Conservation (phyloP, 2,797 vertebrate genomes). For the Syngnathus acus region DNA sequence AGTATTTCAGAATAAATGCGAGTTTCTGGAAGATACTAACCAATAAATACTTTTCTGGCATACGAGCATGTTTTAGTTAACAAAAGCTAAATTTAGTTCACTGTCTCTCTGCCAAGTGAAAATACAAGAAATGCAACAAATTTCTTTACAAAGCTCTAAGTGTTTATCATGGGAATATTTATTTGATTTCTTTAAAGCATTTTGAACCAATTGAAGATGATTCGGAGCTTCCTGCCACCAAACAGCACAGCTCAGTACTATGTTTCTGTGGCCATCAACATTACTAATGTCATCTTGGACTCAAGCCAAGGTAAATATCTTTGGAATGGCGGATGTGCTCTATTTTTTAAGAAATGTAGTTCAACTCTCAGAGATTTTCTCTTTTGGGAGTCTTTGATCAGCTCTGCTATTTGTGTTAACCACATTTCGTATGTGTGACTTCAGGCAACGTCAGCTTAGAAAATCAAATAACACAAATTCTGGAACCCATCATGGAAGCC, state of each 20-base stretch:
- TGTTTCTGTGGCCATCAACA: conserved; percentile 46
- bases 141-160: neutral
- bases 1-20: neutral
- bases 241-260: conserved; percentile 49
- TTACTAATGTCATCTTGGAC: conserved; percentile 50
- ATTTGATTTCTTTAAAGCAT: conserved; percentile 52
- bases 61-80: neutral
- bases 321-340: neutral
- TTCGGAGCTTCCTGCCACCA: conserved; percentile 48
- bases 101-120: neutral
- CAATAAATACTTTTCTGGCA: neutral
- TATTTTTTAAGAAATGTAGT: neutral
- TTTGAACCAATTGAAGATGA: conserved; percentile 49
- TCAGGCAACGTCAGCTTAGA: too few relatives aligned
- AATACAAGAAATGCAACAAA: neutral
- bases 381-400: too few relatives aligned
- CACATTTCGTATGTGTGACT: too few relatives aligned
- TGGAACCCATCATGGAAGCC: conserved; percentile 37
- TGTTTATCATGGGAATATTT: conserved; percentile 9
- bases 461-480: too few relatives aligned
- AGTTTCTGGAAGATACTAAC: neutral
- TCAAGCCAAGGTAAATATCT: conserved; percentile 54
- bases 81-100: too few relatives aligned
- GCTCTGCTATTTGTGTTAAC: too few relatives aligned
- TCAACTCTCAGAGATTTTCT: too few relatives aligned